These are phyloP conservation scores for Brachionus manjavacas DNA, from an alignment of 1,140 invertebrate species.

Conservation along the genomic window DNA sequence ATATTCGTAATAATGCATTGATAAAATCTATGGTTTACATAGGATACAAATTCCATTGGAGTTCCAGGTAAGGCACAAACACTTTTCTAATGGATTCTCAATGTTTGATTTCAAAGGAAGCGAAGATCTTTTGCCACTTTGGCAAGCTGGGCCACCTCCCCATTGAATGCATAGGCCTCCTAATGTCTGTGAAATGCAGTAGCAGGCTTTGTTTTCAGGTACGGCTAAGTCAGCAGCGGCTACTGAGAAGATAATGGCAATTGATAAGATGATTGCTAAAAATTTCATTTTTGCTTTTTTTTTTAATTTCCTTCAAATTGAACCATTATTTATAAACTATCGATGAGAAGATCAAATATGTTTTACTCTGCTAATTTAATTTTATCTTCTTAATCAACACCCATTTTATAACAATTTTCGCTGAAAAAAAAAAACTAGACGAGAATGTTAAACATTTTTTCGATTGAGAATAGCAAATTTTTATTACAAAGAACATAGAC, in stretches of 20 bases:
- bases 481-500: no score
- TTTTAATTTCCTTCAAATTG: neutral
- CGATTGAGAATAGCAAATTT: no score
- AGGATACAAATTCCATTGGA: conserved; percentile 18
- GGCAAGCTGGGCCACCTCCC: neutral
- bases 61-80: conserved; percentile 1
- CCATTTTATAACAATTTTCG: neutral
- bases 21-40: neutral
- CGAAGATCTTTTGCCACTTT: neutral
- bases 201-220: neutral
- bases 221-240: neutral
- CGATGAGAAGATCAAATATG: conserved; percentile 8
- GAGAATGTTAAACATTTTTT: no score
- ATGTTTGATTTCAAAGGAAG: neutral
- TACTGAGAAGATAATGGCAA: neutral
- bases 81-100: conserved; percentile 22
- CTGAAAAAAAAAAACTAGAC: no score
- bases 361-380: neutral
- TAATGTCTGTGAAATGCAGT: neutral
- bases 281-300: conserved; percentile 17
- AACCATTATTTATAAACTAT: neutral
- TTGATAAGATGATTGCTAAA: neutral
- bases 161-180: conserved; percentile 11
- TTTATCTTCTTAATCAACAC: neutral
- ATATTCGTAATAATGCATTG: no score